Evolutionary conservation across 1,140 invertebrate species (phyloP).

Genomic region (Aphis craccivora): DNA sequence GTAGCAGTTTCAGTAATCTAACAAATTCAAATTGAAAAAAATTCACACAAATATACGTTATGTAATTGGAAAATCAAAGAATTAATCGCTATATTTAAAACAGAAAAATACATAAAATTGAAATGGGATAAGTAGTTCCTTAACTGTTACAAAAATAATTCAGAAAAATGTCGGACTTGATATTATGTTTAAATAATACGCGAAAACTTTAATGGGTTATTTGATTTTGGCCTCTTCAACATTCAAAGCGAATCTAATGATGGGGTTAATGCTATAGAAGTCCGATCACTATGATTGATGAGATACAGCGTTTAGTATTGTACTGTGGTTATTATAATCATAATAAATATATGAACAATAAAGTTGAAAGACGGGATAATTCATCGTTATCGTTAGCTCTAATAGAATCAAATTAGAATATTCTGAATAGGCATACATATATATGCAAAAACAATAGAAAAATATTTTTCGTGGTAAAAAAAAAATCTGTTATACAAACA

Average conservation of each 20-base stretch:
- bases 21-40: background rate
- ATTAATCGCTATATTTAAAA: background rate
- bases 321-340: background rate
- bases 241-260: background rate
- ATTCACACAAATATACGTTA: background rate
- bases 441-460: too few species aligned
- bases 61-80: background rate
- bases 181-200: background rate
- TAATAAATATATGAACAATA: background rate
- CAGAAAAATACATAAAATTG: background rate
- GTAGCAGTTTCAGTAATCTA: background rate
- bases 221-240: background rate
- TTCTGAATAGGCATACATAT: background rate
- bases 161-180: background rate
- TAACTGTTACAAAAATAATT: background rate
- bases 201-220: background rate
- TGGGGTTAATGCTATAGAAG: background rate
- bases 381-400: background rate
- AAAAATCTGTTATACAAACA: too few species aligned
- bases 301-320: background rate
- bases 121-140: background rate
- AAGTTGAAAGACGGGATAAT: background rate
- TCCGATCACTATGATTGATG: background rate
- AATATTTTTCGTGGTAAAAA: background rate
- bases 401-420: background rate